Evolutionary conservation across 2,113 vertebrate species (phyloP), one percentile per base, ranked within the genome.

Genomic region (Bostrychus sinensis): DNA sequence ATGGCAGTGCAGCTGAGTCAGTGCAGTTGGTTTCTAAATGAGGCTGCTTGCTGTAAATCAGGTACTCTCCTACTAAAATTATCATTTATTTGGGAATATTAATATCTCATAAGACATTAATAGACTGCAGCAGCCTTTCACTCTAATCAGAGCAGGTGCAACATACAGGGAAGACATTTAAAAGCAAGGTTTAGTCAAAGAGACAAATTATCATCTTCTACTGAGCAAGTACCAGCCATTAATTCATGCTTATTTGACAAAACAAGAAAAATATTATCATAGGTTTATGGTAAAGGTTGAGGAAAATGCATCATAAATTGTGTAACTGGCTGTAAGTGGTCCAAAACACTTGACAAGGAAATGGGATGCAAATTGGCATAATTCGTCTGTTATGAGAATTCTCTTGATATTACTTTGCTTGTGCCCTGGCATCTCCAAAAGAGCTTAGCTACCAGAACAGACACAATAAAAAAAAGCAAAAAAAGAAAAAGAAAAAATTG

Each of bases 371-470:
- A 65, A 63, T 67, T 85, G 86, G 81, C 69, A 85, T 90, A 88
- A 89, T 89, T 82, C 78, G 41, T 79, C 59, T 80, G 72, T 87
- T 85, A 89, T 90, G 77, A 85, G 74, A 89, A 85, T 85, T 85
- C 77, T 77, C 82, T 72, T 70, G 82, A 68, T 13, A 61, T 38
- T 73, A 68, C 80, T 88, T 88, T 51, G 75, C 84, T 80, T 77
- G 69, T 81, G 71, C 50, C 68, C 60, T 57, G 58, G 70, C 81
- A 77, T 81, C 60, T 82, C 68, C 66, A 61, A 75, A 42, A 62
- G 66, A 78, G 77, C 80, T 81, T 75, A 84, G 80, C 62, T 58
- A 80, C 75, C 59, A 77, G 39, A 80, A 84, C 66, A 77, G 61
- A 70, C 78, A 81, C 72, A 70, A 80, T 69, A 70, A 77, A 45